A percentile compares a stretch with the other conserved stretches of the same genome.
Evolutionary conservation across 2,113 vertebrate species (phyloP).

Genomic region (Podarcis muralis): DNA sequence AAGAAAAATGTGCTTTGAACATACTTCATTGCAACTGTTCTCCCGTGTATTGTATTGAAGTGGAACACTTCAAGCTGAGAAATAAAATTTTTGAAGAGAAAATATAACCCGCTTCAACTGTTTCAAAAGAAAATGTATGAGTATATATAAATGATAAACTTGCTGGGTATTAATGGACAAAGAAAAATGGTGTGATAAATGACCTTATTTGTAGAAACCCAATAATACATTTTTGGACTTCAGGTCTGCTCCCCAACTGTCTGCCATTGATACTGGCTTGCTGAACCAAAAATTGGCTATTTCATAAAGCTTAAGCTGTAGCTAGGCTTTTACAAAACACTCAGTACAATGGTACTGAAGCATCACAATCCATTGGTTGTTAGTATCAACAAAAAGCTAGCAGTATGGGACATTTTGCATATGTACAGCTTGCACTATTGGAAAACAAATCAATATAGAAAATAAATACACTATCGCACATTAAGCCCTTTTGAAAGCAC

Average conservation of each 20-base stretch:
- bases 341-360: neutral
- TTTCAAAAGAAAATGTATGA: slow-evolving; percentile 28
- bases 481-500: neutral
- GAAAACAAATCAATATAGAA: neutral
- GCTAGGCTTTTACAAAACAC: neutral
- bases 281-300: neutral
- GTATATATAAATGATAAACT: neutral
- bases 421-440: neutral
- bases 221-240: neutral
- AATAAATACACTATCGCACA: neutral
- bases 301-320: neutral
- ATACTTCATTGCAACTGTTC: slow-evolving; percentile 5
- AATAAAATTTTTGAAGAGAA: neutral
- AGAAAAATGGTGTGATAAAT: neutral
- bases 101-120: neutral
- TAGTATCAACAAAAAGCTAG: neutral
- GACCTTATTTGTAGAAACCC: neutral
- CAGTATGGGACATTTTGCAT: neutral
- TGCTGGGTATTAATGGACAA: neutral
- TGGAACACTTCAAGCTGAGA: slow-evolving; percentile 14
- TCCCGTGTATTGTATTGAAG: slow-evolving; percentile 4
- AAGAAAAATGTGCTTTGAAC: slow-evolving; percentile 2
- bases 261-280: neutral
- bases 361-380: neutral
- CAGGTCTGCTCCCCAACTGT: neutral